Evolutionary conservation across 30 jellyfish, hydroid and myxozoan species (phyloP), one percentile per base, ranked within the genome.

Genomic region (Pseudorhiza aurosa): DNA sequence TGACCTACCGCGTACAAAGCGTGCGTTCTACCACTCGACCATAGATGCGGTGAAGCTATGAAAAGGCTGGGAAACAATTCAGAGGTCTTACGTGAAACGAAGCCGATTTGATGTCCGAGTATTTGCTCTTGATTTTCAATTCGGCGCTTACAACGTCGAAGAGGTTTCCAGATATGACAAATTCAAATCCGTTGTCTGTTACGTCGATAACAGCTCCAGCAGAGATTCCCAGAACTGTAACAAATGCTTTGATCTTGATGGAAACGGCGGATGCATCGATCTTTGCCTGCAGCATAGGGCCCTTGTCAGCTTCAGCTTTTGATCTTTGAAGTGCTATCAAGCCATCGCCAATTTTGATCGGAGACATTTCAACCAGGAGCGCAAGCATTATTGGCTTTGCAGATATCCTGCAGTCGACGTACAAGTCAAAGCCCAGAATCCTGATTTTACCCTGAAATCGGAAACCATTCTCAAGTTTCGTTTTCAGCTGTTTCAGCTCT

Each of bases 311-410:
- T 50, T 94, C 97, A 4, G 58, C 39, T 70, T 45, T 67, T 17
- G 94, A 56, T 56, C 91, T 27, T 67, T 62, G 82, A 33, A 94
- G 81, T 2, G 82, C 85, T 19, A 94, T 56, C 21, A 83, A 46
- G 0, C 99, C 99, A 1, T 58, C 69, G 9, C 87, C 94, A 22
- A 94, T 64, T 40, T 69, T 83, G 42, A 94, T 59, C 9, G 97
- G 99, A 1, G 96, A 75, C 96, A 94, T 51, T 39, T 94, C 96
- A 36, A 83, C 99, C 0, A 32, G 71, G 8, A 94, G 62, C 15
- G 75, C 62, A 42, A 87, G 47, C 18, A 63, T 36, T 2, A 26
- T 47, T 5, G 85, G 85, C 9, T 83, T 74, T 77, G 64, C 49
- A 1, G 77, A 31, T 27, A 94, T 78, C 14, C 47, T 46, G 81